These are phyloP conservation scores for Pogonomyrmex californicus DNA, from an alignment of 1,140 invertebrate genomes.

Conservation along the genomic window DNA sequence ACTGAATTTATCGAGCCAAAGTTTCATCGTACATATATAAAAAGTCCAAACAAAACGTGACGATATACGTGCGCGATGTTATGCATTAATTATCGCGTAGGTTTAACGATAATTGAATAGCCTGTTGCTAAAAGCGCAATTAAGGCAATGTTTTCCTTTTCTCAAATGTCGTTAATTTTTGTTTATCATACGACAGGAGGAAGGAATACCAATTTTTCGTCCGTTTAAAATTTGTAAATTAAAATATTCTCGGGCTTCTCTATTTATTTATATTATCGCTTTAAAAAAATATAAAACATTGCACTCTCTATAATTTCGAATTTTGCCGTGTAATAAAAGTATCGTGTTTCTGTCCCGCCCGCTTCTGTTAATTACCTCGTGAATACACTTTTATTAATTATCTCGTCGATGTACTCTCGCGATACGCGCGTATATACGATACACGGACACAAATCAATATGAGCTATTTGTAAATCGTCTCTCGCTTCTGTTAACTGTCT, in stretches of 20 bases:
- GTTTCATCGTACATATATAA: slow-evolving; percentile 25
- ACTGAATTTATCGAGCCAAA: slow-evolving; percentile 28
- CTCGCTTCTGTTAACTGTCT: slow-evolving; percentile 73
- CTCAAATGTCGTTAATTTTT: not conserved
- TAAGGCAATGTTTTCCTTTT: slow-evolving; percentile 2
- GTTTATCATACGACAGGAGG: not conserved
- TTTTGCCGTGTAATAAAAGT: slow-evolving; percentile 26
- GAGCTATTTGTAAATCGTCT: slow-evolving; percentile 79
- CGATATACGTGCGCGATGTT: not conserved
- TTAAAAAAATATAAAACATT: not conserved
- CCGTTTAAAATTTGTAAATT: not conserved
- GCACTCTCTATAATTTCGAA: slow-evolving; percentile 7
- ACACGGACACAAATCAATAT: slow-evolving; percentile 74
- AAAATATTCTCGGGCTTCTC: not conserved
- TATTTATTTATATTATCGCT: not conserved
- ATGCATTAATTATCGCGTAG: slow-evolving; percentile 45
- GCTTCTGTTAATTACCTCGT: slow-evolving; percentile 42
- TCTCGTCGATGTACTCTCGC: slow-evolving; percentile 34
- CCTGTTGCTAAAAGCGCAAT: slow-evolving; percentile 44
- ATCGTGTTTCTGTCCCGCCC: slow-evolving; percentile 12
- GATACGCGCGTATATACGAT: not conserved
- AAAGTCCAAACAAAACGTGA: slow-evolving; percentile 38
- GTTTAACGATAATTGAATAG: slow-evolving; percentile 53
- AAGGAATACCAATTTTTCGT: not conserved
- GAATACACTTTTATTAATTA: slow-evolving; percentile 58